Conservation (phyloP, 1,140 invertebrate species). For the Drosophila arawakana region DNA sequence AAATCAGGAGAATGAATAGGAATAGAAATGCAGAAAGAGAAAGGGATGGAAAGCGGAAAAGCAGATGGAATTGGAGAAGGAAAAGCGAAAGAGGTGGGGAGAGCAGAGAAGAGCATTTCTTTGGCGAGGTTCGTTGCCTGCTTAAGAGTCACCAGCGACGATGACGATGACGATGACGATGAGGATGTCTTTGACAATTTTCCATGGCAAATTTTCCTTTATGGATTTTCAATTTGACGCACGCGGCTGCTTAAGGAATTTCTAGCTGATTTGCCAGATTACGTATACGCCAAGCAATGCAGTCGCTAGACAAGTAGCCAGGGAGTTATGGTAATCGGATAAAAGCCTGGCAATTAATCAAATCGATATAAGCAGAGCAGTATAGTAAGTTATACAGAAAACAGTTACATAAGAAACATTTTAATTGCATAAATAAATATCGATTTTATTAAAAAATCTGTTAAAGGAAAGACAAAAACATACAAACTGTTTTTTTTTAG, state of each 20-base stretch:
- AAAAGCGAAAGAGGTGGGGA: too few relatives aligned
- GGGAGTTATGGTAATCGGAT: background rate
- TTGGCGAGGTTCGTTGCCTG: slow-evolving; percentile 36
- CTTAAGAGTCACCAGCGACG: slow-evolving; percentile 13
- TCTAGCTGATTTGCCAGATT: slow-evolving; percentile 18
- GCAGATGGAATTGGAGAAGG: background rate
- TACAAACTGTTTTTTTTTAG: too few relatives aligned
- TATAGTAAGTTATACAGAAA: too few relatives aligned
- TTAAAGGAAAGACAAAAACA: too few relatives aligned
- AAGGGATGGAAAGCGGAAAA: too few relatives aligned
- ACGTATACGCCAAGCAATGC: slow-evolving; percentile 19
- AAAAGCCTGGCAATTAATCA: background rate
- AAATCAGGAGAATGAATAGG: background rate
- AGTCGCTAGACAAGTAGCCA: background rate
- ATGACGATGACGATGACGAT: background rate
- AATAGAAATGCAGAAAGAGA: too few relatives aligned
- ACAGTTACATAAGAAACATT: too few relatives aligned
- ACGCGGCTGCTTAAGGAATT: slow-evolving; percentile 28
- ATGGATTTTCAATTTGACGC: slow-evolving; percentile 31
- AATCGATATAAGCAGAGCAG: background rate
- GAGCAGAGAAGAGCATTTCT: background rate
- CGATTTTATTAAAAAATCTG: too few relatives aligned
- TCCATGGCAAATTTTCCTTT: slow-evolving; percentile 27
- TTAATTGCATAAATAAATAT: too few relatives aligned
- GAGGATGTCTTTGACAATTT: slow-evolving; percentile 4